phyloP scores from a whole-genome alignment of 2,888 invertebrate genomes.

The Ochropleura leucogaster region DNA sequence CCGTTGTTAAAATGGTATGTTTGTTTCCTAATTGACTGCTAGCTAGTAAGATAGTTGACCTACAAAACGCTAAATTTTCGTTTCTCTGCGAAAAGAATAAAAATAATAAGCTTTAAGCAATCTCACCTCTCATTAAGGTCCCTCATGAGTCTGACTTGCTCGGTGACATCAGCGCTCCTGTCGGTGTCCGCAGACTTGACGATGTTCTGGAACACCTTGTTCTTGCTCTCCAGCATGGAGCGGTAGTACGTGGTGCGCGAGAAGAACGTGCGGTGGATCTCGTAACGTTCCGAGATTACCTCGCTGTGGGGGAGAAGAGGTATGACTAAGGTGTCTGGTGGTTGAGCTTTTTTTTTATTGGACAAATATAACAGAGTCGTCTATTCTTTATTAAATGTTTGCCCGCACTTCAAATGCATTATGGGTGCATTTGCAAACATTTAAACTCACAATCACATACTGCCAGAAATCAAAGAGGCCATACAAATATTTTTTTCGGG shows the following conservation, averaged over 20 bases:
- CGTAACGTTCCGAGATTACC: slow-evolving; percentile 93
- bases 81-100: neutral
- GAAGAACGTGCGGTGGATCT: slow-evolving; percentile 96
- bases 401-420: too few relatives aligned
- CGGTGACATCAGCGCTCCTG: slow-evolving; percentile 93
- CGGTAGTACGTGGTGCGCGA: slow-evolving; percentile 97
- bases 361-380: too few relatives aligned
- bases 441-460: too few relatives aligned
- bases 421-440: too few relatives aligned
- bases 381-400: too few relatives aligned
- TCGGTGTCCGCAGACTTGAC: slow-evolving; percentile 94
- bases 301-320: slow-evolving; percentile 86
- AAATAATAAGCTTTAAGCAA: too few relatives aligned
- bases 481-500: too few relatives aligned
- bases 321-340: neutral
- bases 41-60: too few relatives aligned
- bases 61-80: neutral
- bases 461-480: too few relatives aligned
- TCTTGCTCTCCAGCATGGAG: slow-evolving; percentile 98
- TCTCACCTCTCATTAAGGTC: slow-evolving; percentile 93
- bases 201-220: slow-evolving; percentile 97
- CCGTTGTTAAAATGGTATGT: too few relatives aligned
- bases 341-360: neutral
- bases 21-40: too few relatives aligned
- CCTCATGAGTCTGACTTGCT: slow-evolving; percentile 93